These are phyloP conservation scores for Emydoidea blandingii DNA, from an alignment of 2,797 vertebrate species.

Conservation along the genomic window DNA sequence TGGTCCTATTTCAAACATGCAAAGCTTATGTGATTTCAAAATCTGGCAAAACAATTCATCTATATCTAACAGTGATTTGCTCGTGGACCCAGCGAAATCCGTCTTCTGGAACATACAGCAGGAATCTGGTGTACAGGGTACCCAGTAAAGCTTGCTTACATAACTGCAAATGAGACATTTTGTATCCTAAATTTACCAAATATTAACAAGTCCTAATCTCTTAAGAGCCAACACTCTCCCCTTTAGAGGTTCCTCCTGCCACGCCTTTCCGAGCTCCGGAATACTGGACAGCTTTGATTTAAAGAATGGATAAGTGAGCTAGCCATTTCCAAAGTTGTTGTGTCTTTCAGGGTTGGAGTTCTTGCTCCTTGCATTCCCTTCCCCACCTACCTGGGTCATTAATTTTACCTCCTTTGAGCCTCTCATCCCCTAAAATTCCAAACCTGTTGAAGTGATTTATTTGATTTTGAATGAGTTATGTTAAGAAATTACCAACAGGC, in stretches of 20 bases:
- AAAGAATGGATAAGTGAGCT: background rate
- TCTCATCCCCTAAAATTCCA: background rate
- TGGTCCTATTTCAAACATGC: background rate
- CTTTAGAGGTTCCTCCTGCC: background rate
- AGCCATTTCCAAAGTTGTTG: background rate
- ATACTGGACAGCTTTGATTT: too few species aligned
- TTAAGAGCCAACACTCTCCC: background rate
- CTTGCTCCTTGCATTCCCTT: background rate
- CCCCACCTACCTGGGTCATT: background rate
- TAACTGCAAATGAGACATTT: background rate
- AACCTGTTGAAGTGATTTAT: background rate
- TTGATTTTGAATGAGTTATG: background rate
- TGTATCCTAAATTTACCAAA: background rate
- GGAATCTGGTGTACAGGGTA: background rate
- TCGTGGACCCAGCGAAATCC: background rate
- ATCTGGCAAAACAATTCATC: background rate
- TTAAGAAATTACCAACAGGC: too few species aligned
- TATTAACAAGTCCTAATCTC: background rate
- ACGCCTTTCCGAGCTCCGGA: background rate
- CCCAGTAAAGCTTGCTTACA: background rate
- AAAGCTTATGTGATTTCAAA: background rate
- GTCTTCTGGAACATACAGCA: background rate
- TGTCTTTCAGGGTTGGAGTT: background rate
- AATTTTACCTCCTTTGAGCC: background rate
- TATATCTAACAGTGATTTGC: too few species aligned